Percentiles rank a stretch among this genome's conserved stretches.
phyloP scores from a whole-genome alignment of 2,113 vertebrate genomes.

The Pimephales promelas region DNA sequence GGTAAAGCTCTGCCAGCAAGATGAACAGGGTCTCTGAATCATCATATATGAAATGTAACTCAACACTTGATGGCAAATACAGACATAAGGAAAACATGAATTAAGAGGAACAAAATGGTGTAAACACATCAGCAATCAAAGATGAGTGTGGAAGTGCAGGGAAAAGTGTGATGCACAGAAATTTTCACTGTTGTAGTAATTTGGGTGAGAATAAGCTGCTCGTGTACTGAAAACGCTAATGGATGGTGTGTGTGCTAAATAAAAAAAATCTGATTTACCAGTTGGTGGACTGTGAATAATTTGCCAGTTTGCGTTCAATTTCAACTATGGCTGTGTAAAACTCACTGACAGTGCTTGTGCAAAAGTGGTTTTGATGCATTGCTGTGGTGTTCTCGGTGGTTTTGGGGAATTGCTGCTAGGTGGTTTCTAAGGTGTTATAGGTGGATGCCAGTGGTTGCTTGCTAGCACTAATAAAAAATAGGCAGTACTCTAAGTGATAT shows the following conservation, averaged over 20 bases:
- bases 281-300: slow-evolving; percentile 8
- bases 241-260: not conserved
- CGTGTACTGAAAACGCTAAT: not conserved
- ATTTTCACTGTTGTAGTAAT: not conserved
- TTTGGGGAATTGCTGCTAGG: not conserved
- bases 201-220: not conserved
- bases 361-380: too few species aligned
- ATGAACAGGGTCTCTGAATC: slow-evolving; percentile 8
- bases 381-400: not conserved
- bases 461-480: not conserved
- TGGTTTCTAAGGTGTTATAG: not conserved
- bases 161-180: not conserved
- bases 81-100: not conserved
- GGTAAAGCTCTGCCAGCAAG: slow-evolving; percentile 15
- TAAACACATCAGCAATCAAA: not conserved
- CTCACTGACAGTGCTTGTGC: not conserved
- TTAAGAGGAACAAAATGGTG: slow-evolving; percentile 18
- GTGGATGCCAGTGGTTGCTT: not conserved
- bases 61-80: slow-evolving; percentile 24
- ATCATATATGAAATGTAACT: slow-evolving; percentile 17
- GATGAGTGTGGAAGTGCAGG: not conserved
- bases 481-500: not conserved
- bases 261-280: not conserved
- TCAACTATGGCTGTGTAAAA: slow-evolving; percentile 4
- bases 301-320: slow-evolving; percentile 9